A percentile compares a stretch with the other conserved stretches of the same genome.
These are phyloP conservation scores for Monarcha castaneiventris DNA, from an alignment of 2,113 vertebrate species.

Conservation along the genomic window DNA sequence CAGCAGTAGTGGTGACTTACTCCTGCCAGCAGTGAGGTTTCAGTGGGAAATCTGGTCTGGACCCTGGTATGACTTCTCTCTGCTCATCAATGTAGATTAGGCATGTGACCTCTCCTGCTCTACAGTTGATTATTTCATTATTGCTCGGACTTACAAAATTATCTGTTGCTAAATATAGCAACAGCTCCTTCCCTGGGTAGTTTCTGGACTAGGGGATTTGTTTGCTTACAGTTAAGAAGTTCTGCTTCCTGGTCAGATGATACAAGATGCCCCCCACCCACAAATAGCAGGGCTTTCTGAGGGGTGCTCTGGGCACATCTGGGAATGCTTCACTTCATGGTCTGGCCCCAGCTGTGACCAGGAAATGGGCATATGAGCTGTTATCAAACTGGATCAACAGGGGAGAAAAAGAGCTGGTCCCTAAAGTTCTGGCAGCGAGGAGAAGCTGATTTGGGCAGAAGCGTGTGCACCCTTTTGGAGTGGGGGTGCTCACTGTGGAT, in stretches of 20 bases:
- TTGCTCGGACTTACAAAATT: not conserved
- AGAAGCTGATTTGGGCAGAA: not conserved
- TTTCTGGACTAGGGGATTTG: not conserved
- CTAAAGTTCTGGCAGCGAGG: not conserved
- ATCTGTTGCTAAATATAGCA: not conserved
- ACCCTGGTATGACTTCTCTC: not conserved
- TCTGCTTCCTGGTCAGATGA: not conserved
- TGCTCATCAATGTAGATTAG: not conserved
- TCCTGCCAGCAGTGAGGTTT: not conserved
- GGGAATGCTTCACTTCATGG: not conserved
- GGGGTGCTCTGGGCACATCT: not conserved
- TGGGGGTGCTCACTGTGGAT: fast-evolving
- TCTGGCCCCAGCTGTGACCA: not conserved
- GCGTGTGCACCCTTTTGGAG: fast-evolving
- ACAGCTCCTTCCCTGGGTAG: not conserved
- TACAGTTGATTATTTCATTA: not conserved
- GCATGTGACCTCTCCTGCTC: not conserved
- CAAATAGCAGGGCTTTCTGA: not conserved
- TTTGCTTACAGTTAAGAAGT: not conserved
- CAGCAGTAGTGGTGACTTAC: not conserved
- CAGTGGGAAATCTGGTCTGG: not conserved
- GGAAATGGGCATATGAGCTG: not conserved
- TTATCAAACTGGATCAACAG: not conserved
- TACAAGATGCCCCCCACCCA: too few species aligned
- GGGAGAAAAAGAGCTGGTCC: not conserved